Percentiles rank a stretch among this genome's conserved stretches.
These are phyloP conservation scores for Petrocephalus zakoni DNA, from an alignment of 2,113 vertebrate species.

Conservation along the genomic window DNA sequence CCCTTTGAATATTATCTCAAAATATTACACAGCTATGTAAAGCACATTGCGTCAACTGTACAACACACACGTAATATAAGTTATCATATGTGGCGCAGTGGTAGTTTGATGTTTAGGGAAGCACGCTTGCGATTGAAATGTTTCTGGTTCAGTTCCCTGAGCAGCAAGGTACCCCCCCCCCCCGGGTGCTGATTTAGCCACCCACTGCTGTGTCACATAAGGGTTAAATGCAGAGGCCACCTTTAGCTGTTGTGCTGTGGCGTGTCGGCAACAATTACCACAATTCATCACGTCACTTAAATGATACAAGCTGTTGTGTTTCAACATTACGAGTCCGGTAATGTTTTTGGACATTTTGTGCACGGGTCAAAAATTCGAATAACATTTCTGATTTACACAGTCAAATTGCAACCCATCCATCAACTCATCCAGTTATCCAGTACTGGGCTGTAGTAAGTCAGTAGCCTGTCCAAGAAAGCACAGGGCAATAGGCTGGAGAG, in stretches of 20 bases:
- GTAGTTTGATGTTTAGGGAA: too few species aligned
- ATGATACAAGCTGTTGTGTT: background rate
- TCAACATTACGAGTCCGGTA: background rate
- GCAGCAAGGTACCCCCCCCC: too few species aligned
- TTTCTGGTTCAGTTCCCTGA: too few species aligned
- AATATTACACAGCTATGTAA: background rate
- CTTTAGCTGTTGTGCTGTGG: too few species aligned
- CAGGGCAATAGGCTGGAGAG: background rate
- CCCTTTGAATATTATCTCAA: constrained; percentile 4
- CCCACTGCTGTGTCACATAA: too few species aligned
- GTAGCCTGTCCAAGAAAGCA: background rate
- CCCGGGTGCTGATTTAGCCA: too few species aligned
- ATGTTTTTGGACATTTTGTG: background rate
- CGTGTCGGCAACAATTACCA: too few species aligned
- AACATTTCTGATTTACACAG: background rate
- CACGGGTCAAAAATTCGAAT: background rate
- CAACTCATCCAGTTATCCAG: background rate
- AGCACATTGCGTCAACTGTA: background rate
- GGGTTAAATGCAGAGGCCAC: too few species aligned
- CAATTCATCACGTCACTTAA: too few species aligned
- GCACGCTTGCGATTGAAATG: too few species aligned
- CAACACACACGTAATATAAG: background rate
- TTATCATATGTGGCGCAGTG: background rate
- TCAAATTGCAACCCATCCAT: background rate
- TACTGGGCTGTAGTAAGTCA: background rate